These are phyloP conservation scores for Sminthurides aquaticus DNA, from an alignment of 2,888 invertebrate genomes.

Conservation along the genomic window DNA sequence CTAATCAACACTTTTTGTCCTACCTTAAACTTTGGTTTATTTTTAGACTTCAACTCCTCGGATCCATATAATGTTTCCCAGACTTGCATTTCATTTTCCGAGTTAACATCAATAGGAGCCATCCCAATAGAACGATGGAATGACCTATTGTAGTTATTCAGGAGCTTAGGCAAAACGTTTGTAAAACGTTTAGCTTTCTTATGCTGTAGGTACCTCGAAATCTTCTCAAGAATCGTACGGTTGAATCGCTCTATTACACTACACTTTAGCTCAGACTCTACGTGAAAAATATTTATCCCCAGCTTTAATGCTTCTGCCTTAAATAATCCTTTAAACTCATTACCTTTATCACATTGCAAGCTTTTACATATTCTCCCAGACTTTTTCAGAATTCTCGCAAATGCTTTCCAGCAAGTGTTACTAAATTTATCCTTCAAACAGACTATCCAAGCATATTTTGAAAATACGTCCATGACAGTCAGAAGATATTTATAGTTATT, in stretches of 20 bases:
- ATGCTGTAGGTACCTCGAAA: conserved; percentile 14
- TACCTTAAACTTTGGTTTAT: neutral
- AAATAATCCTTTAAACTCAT: conserved; percentile 16
- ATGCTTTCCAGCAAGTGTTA: neutral
- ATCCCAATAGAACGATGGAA: neutral
- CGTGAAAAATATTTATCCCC: conserved; percentile 25
- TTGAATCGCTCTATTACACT: conserved; percentile 28
- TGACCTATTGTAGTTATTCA: conserved; percentile 8
- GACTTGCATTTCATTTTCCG: neutral
- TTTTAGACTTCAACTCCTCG: neutral
- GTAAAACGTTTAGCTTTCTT: conserved; percentile 18
- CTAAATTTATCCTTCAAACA: neutral
- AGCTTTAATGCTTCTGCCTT: conserved; percentile 15
- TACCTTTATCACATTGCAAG: conserved; percentile 3
- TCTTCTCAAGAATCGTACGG: conserved; percentile 19
- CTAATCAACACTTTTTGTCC: neutral
- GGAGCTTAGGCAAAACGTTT: conserved; percentile 17
- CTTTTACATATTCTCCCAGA: neutral
- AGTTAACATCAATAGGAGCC: neutral
- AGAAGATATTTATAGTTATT: neutral
- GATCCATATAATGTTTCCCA: neutral
- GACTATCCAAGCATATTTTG: neutral
- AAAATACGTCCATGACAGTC: neutral
- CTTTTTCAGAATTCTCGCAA: neutral
- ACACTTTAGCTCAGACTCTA: conserved; percentile 23